These are phyloP conservation scores for Phyllotreta striolata DNA, from an alignment of 2,888 invertebrate species.

Conservation along the genomic window DNA sequence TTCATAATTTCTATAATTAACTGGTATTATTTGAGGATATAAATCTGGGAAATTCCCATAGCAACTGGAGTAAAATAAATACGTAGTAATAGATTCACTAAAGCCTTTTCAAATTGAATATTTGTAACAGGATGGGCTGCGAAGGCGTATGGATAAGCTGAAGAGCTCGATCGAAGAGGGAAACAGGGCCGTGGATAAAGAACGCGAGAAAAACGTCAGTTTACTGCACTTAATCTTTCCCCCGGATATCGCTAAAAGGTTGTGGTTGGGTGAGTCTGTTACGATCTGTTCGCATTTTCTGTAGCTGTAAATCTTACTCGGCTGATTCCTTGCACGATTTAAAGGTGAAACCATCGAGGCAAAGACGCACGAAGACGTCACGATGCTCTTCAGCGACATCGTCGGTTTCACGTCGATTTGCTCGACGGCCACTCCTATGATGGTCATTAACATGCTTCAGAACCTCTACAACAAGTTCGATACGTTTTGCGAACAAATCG, in stretches of 20 bases:
- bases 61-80: background rate
- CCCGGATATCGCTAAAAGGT: constrained; percentile 89
- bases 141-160: constrained; percentile 92
- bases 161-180: constrained; percentile 94
- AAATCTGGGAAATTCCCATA: no score
- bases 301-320: constrained; percentile 1
- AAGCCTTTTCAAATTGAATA: constrained; percentile 3
- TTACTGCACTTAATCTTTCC: constrained; percentile 94
- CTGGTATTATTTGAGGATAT: no score
- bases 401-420: constrained; percentile 97
- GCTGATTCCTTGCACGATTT: constrained; percentile 5
- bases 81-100: background rate
- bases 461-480: constrained; percentile 94
- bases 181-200: constrained; percentile 89
- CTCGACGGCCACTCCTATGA: constrained; percentile 92
- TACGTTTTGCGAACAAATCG: constrained; percentile 88
- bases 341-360: constrained; percentile 90
- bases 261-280: constrained; percentile 82
- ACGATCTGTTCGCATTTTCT: background rate
- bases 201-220: constrained; percentile 94
- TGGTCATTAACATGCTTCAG: constrained; percentile 95
- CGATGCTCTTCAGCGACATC: constrained; percentile 95
- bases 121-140: constrained; percentile 76
- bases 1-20: no score
- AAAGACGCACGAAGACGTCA: constrained; percentile 91